Evolutionary conservation across 1,140 invertebrate species (phyloP).

Genomic region (Drosophila subpulchrella): DNA sequence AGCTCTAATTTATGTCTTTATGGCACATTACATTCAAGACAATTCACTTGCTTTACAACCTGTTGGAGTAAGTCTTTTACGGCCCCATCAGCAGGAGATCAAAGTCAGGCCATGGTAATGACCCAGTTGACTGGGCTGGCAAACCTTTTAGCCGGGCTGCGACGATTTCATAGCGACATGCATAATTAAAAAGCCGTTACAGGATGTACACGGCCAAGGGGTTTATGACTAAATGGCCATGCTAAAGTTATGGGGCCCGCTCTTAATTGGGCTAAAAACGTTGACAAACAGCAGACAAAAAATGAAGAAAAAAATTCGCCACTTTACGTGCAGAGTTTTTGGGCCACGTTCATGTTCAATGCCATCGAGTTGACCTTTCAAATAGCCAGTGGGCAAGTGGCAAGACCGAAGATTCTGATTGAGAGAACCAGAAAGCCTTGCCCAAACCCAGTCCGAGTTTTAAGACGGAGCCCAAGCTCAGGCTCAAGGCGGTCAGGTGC

Average conservation of each 20-base stretch:
- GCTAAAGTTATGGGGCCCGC: slow-evolving; percentile 24
- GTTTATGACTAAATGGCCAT: slow-evolving; percentile 31
- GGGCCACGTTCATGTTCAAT: slow-evolving; percentile 48
- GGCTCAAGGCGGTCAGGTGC: slow-evolving; percentile 75
- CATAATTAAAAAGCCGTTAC: slow-evolving; percentile 74
- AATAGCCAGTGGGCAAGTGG: slow-evolving; percentile 9
- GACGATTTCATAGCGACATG: slow-evolving; percentile 64
- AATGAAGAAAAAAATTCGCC: not conserved
- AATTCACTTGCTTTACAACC: slow-evolving; percentile 53
- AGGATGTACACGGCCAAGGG: slow-evolving; percentile 35
- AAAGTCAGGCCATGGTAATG: slow-evolving; percentile 59
- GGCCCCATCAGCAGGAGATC: slow-evolving; percentile 44
- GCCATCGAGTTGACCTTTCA: slow-evolving; percentile 33
- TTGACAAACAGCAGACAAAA: slow-evolving; percentile 25
- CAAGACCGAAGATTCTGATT: slow-evolving; percentile 27
- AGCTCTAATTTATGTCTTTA: slow-evolving; percentile 54
- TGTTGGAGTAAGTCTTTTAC: slow-evolving; percentile 51
- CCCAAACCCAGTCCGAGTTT: slow-evolving; percentile 27
- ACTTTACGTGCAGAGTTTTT: slow-evolving; percentile 27
- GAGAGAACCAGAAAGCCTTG: slow-evolving; percentile 55
- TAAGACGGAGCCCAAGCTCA: slow-evolving; percentile 33
- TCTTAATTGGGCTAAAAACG: slow-evolving; percentile 41
- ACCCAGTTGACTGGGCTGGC: slow-evolving; percentile 55
- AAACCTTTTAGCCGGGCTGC: slow-evolving; percentile 36
- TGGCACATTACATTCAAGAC: slow-evolving; percentile 51